Conservation (phyloP, 2,888 invertebrate genomes). For the Acleris holmiana region DNA sequence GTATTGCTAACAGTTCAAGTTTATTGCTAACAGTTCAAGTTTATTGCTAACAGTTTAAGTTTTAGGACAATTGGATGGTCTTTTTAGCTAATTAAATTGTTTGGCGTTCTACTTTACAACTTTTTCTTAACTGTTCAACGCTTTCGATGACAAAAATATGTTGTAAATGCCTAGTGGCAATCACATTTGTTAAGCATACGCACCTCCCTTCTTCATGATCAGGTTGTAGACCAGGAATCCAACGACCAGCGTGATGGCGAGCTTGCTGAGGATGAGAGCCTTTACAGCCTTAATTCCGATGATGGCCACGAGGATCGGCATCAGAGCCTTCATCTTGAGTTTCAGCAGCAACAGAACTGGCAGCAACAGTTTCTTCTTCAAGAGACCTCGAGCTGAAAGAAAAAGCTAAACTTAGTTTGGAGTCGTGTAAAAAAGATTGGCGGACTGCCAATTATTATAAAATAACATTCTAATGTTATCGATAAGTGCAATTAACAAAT, state of each 20-base stretch:
- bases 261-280: conserved; percentile 92
- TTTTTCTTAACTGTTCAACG: no score
- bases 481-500: no score
- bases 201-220: conserved; percentile 89
- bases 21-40: no score
- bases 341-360: conserved; percentile 92
- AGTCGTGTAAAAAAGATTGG: no score
- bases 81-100: no score
- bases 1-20: no score
- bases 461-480: no score
- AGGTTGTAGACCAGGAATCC: conserved; percentile 92
- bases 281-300: conserved; percentile 93
- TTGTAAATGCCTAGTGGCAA: conserved; percentile 23
- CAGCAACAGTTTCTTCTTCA: conserved; percentile 93
- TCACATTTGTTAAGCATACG: conserved; percentile 43
- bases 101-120: no score
- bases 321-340: conserved; percentile 92
- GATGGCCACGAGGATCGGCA: conserved; percentile 91
- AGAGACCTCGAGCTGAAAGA: conserved; percentile 88
- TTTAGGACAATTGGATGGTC: no score
- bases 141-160: no score
- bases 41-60: no score
- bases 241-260: conserved; percentile 91
- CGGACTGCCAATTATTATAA: no score
- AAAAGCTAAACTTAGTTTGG: conserved; percentile 6